Base-by-base conservation (phyloP, 2,797 vertebrate genomes). In the Squalus acanthias region DNA sequence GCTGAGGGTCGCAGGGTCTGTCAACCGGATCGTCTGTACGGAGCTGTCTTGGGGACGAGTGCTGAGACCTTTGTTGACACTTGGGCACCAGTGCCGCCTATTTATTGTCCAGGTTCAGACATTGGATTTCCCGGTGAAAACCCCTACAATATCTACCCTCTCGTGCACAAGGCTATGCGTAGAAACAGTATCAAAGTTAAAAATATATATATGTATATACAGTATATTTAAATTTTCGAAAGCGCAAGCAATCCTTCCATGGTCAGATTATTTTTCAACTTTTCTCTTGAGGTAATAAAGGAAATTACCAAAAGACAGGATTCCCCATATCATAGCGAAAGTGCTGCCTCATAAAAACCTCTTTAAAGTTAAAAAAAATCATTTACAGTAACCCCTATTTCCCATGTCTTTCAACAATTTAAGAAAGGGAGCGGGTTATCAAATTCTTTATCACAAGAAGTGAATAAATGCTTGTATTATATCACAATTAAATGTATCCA, bases 261-360 rank as follows among this genome's bases (percentile, higher is more conserved):
- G 26, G 24, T 60, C 8, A n/a, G 85, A 57, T 74, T 74, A 10
- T 74, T 95, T 70, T 74, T n/a, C 70, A 95, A 53, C 26, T 3
- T 70, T 94, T 50, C 46, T 29, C 39, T 72, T 70, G 93, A 65
- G 65, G 69, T 72, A 72, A 95, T 95, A 57, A 9, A 95, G 91
- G 94, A 72, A 95, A 57, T 53, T 76, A 76, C 91, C 91, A 93
- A 57, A 17, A 33, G 29, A 57, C 39, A 95, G 2, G 15, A 95
- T 74, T 72, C 70, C 67, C 94, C 70, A 15, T 9, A 7, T 95
- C 94, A 95, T 53, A 95, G 94, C 12, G 94, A 95, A 95, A 95
- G 69, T 95, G 94, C 70, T 74, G 91, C 20, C 63, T 91, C 4
- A 26, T 65, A 63, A 39, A 92, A 93, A 24, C 20, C 63, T 92